Evolutionary conservation across 2,113 vertebrate species (phyloP).

Genomic region (Falco punctatus): DNA sequence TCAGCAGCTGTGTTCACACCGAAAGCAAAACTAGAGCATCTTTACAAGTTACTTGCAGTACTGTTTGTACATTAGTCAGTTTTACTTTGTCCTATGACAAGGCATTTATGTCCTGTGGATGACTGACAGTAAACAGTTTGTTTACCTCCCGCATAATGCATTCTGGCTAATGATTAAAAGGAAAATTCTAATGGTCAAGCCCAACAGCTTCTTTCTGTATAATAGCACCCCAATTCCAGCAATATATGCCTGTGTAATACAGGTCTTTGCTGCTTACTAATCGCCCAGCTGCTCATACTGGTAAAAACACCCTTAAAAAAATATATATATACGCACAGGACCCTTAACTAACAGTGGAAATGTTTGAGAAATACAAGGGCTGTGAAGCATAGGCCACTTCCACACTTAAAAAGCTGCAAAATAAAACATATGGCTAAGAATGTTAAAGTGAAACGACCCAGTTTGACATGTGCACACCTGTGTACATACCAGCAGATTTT

Average conservation of each 20-base stretch:
- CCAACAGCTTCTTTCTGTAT: background rate
- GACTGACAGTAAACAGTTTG: background rate
- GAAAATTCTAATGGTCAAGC: background rate
- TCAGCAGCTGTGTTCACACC: background rate
- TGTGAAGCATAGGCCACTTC: background rate
- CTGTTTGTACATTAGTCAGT: background rate
- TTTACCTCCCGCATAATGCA: background rate
- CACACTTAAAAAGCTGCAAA: background rate
- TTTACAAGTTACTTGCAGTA: background rate
- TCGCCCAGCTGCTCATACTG: background rate
- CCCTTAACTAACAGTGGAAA: background rate
- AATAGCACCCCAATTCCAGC: background rate
- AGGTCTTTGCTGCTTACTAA: background rate
- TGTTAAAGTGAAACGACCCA: background rate
- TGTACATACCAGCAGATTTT: fast-evolving
- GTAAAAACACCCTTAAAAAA: background rate
- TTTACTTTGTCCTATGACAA: background rate
- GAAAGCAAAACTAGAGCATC: background rate
- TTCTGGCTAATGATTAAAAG: constrained; percentile 8
- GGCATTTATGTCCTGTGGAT: background rate
- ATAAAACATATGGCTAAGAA: background rate
- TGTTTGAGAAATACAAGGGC: background rate
- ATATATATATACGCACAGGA: background rate
- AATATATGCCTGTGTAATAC: background rate
- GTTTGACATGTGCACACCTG: background rate